These are phyloP conservation scores for Hermatobates lingyangjiaoensis DNA, from an alignment of 1,140 invertebrate genomes.

Conservation along the genomic window DNA sequence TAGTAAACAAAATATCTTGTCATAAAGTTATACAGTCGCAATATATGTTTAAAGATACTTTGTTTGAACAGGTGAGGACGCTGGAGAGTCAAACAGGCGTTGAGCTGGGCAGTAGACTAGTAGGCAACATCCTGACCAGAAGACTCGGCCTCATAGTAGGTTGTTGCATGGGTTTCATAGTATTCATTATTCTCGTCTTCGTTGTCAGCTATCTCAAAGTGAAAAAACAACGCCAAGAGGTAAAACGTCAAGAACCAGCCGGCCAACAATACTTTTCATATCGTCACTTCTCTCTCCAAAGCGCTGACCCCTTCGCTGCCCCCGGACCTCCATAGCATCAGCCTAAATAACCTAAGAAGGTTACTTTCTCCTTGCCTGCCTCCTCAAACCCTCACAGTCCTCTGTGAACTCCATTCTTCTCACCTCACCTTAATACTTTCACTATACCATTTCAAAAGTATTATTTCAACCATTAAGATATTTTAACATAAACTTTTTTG, in stretches of 20 bases:
- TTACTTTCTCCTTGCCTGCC: too few relatives aligned
- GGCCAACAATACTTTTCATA: slow-evolving; percentile 53
- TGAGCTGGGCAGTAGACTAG: slow-evolving; percentile 33
- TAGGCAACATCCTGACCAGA: slow-evolving; percentile 46
- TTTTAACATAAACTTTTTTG: too few relatives aligned
- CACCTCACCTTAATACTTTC: too few relatives aligned
- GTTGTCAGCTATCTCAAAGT: slow-evolving; percentile 68
- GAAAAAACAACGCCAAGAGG: slow-evolving; percentile 54
- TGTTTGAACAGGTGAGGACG: slow-evolving; percentile 31
- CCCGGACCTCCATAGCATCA: too few relatives aligned
- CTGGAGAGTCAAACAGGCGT: slow-evolving; percentile 41
- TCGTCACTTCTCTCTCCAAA: slow-evolving; percentile 23
- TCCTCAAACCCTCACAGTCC: too few relatives aligned
- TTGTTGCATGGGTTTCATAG: slow-evolving; percentile 63
- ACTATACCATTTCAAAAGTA: too few relatives aligned
- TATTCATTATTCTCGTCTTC: slow-evolving; percentile 62
- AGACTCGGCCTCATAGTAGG: slow-evolving; percentile 66
- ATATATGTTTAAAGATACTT: too few relatives aligned
- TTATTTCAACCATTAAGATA: too few relatives aligned
- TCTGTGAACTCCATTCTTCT: too few relatives aligned
- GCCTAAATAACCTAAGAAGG: too few relatives aligned
- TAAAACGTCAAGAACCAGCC: slow-evolving; percentile 44
- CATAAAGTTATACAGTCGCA: too few relatives aligned
- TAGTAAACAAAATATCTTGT: too few relatives aligned
- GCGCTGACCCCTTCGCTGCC: slow-evolving; percentile 20